A percentile compares a stretch with the other conserved stretches of the same genome.
These are phyloP conservation scores for Abrostola triplasia DNA, from an alignment of 2,888 invertebrate species.

Conservation along the genomic window DNA sequence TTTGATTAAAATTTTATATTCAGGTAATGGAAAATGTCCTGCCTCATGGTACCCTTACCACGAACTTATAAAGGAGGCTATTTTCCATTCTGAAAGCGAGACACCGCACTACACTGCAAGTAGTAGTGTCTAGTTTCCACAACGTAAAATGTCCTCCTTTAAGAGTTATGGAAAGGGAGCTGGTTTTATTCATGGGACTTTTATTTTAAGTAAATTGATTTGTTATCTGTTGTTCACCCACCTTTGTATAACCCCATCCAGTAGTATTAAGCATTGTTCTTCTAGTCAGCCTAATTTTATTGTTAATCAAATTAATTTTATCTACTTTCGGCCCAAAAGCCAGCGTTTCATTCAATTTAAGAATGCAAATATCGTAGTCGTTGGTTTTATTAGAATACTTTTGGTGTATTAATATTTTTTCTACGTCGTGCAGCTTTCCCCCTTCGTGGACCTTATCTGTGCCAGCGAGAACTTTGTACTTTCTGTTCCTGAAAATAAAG, in stretches of 20 bases:
- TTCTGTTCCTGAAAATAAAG: conserved; percentile 50
- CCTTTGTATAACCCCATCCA: conserved; percentile 59
- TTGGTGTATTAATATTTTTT: conserved; percentile 57
- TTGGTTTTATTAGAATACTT: conserved; percentile 47
- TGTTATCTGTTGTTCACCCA: conserved; percentile 25
- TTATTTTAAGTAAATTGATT: too few species aligned
- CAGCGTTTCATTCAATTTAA: conserved; percentile 51
- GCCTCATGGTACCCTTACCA: too few species aligned
- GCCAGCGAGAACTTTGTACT: conserved; percentile 60
- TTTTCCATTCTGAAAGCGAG: too few species aligned
- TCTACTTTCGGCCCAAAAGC: conserved; percentile 52
- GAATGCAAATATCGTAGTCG: conserved; percentile 53
- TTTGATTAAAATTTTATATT: too few species aligned
- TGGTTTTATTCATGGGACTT: background rate
- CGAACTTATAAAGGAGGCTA: too few species aligned
- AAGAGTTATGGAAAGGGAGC: too few species aligned
- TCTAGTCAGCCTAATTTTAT: conserved; percentile 27
- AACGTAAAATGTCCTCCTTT: too few species aligned
- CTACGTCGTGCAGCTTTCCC: conserved; percentile 57
- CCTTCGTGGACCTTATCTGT: conserved; percentile 50
- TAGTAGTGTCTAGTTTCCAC: too few species aligned
- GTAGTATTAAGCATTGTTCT: conserved; percentile 47
- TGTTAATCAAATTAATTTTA: conserved; percentile 36
- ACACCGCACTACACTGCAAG: too few species aligned
- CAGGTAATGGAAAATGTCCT: too few species aligned